Percentiles rank a stretch among this genome's conserved stretches.
phyloP scores from a whole-genome alignment of 2,888 invertebrate genomes.

The Holacanthella duospinosa region DNA sequence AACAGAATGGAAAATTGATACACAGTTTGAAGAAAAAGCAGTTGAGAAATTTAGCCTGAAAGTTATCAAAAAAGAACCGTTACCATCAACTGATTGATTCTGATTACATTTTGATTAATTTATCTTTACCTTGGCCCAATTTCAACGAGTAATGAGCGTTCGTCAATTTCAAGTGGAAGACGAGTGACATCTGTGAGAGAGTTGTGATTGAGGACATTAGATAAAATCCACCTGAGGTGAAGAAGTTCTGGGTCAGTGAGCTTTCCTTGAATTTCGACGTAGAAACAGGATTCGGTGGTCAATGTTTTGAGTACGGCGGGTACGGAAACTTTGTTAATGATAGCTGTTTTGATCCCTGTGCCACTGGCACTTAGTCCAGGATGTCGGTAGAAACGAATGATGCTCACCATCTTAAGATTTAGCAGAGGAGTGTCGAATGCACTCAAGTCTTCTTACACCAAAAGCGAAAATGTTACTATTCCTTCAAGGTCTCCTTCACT shows the following conservation, averaged over 20 bases:
- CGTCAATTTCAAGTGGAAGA: slow-evolving; percentile 42
- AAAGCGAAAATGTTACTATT: background rate
- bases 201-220: slow-evolving; percentile 55
- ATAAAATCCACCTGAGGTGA: slow-evolving; percentile 66
- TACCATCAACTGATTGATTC: too few species aligned
- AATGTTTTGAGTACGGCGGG: slow-evolving; percentile 44
- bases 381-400: slow-evolving; percentile 38
- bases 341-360: slow-evolving; percentile 36
- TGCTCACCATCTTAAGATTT: slow-evolving; percentile 22
- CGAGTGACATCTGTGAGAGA: slow-evolving; percentile 49
- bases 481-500: too few species aligned
- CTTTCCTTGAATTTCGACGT: slow-evolving; percentile 52
- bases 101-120: background rate
- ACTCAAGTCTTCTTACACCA: background rate
- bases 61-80: too few species aligned
- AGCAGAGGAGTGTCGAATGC: too few species aligned
- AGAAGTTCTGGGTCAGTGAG: slow-evolving; percentile 53
- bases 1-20: slow-evolving; percentile 81
- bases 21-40: slow-evolving; percentile 89
- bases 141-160: slow-evolving; percentile 56
- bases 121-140: slow-evolving; percentile 68
- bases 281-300: slow-evolving; percentile 68
- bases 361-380: slow-evolving; percentile 40
- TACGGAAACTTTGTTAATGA: slow-evolving; percentile 31
- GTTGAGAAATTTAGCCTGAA: slow-evolving; percentile 86